Evolutionary conservation across 2,888 invertebrate genomes (phyloP).

Genomic region (Acleris emargana): DNA sequence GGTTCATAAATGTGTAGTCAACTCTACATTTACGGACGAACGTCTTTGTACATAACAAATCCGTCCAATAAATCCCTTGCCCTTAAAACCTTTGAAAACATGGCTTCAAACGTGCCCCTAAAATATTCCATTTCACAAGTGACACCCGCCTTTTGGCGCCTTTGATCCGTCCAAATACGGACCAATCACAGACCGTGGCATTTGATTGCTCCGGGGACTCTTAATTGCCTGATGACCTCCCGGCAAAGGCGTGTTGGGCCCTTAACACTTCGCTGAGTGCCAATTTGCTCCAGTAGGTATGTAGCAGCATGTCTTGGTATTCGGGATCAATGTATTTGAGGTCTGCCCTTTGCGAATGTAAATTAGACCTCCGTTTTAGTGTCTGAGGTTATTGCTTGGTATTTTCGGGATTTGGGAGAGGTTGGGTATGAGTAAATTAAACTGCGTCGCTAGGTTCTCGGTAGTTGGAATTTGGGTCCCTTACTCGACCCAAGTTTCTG

Average conservation of each 20-base stretch:
- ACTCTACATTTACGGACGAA: not conserved
- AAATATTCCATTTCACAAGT: slow-evolving; percentile 80
- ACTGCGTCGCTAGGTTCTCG: not conserved
- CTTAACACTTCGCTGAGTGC: slow-evolving; percentile 68
- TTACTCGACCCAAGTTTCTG: no score
- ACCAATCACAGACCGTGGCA: slow-evolving; percentile 72
- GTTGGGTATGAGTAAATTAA: slow-evolving; percentile 20
- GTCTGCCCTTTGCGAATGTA: slow-evolving; percentile 37
- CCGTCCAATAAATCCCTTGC: slow-evolving; percentile 34
- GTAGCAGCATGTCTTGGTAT: slow-evolving; percentile 36
- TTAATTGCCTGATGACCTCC: slow-evolving; percentile 80
- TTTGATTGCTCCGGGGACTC: slow-evolving; percentile 79
- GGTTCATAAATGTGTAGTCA: not conserved
- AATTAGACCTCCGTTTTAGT: slow-evolving; percentile 37
- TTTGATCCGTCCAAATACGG: slow-evolving; percentile 71
- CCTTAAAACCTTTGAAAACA: slow-evolving; percentile 45
- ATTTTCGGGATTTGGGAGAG: slow-evolving; percentile 32
- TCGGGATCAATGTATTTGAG: slow-evolving; percentile 37
- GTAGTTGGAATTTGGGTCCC: not conserved
- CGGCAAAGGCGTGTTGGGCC: slow-evolving; percentile 64
- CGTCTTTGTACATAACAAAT: slow-evolving; percentile 34
- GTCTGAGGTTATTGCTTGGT: slow-evolving; percentile 36
- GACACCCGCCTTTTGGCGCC: slow-evolving; percentile 58
- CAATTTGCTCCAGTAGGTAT: slow-evolving; percentile 58
- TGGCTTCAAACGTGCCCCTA: slow-evolving; percentile 53